phyloP scores from a whole-genome alignment of 2,888 invertebrate species.

The Sturmia bella region DNA sequence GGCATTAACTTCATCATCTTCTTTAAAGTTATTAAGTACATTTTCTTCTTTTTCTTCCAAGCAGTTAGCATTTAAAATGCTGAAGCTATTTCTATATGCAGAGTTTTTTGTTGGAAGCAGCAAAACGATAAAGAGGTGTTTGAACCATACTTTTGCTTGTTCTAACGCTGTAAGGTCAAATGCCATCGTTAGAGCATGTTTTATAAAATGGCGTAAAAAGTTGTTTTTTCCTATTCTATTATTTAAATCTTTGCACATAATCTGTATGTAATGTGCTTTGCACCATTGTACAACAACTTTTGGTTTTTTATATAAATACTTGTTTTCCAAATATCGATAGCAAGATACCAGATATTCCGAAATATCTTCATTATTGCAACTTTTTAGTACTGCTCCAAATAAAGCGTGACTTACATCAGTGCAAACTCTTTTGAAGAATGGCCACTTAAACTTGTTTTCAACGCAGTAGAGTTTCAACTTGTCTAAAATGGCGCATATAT shows the following conservation, averaged over 20 bases:
- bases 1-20: constrained; percentile 7
- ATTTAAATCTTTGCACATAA: constrained; percentile 23
- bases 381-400: too few relatives aligned
- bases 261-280: too few relatives aligned
- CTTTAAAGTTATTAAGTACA: not conserved
- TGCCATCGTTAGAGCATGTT: constrained; percentile 9
- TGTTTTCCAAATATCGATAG: not conserved
- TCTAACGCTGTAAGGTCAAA: too few relatives aligned
- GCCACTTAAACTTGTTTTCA: too few relatives aligned
- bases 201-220: not conserved
- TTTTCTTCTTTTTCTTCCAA: not conserved
- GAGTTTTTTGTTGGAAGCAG: constrained; percentile 2
- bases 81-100: not conserved
- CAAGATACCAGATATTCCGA: not conserved
- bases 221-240: constrained; percentile 8
- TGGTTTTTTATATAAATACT: constrained; percentile 17
- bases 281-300: constrained; percentile 18
- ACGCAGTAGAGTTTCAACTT: too few relatives aligned
- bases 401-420: too few relatives aligned
- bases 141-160: too few relatives aligned
- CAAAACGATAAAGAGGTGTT: constrained; percentile 18
- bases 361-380: not conserved
- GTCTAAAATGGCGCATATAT: too few relatives aligned
- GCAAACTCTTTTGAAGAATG: too few relatives aligned
- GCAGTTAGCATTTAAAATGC: constrained; percentile 9